phyloP scores from a whole-genome alignment of 1,140 invertebrate genomes.

The Philaenus spumarius region DNA sequence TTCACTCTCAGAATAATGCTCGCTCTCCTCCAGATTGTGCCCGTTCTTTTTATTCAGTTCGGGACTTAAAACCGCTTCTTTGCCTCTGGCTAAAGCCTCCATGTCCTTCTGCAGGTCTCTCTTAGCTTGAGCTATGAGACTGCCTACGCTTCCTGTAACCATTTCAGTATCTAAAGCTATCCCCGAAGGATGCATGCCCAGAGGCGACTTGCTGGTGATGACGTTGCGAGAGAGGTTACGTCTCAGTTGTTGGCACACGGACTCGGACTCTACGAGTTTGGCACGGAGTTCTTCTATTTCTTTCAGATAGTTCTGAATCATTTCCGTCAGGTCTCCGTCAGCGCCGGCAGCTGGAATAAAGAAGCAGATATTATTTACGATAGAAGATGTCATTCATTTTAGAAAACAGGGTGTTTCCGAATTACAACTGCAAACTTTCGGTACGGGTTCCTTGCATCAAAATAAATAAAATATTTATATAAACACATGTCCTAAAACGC shows the following conservation, averaged over 20 bases:
- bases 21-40: conserved; percentile 32
- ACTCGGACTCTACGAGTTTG: conserved; percentile 81
- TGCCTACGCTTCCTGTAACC: not conserved
- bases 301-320: conserved; percentile 76
- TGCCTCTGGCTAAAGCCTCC: conserved; percentile 29
- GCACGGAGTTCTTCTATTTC: conserved; percentile 89
- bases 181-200: not conserved
- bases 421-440: no score
- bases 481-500: no score
- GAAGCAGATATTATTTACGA: no score
- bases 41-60: conserved; percentile 7
- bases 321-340: conserved; percentile 50
- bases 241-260: conserved; percentile 69
- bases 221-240: not conserved
- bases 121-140: conserved; percentile 46
- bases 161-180: not conserved
- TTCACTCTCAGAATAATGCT: conserved; percentile 24
- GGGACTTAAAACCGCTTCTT: conserved; percentile 1
- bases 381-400: no score
- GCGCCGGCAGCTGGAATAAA: conserved; percentile 25
- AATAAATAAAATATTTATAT: no score
- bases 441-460: no score
- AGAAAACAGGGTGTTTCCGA: no score
- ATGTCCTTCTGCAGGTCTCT: conserved; percentile 54
- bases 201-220: not conserved